Evolutionary conservation across 2,888 invertebrate species (phyloP).

Genomic region (Ophraella communa): DNA sequence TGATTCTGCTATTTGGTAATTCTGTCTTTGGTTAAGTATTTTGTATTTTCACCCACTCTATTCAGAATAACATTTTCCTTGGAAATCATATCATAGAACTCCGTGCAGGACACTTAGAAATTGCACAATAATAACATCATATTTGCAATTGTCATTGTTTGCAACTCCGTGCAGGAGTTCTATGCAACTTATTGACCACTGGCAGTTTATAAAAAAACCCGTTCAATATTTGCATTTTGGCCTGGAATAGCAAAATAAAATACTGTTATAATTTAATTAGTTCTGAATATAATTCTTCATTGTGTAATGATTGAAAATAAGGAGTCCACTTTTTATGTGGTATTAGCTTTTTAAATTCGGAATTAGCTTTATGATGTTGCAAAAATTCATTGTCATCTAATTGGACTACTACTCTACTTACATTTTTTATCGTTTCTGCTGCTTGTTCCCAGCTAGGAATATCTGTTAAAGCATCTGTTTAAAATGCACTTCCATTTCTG

Average conservation of each 20-base stretch:
- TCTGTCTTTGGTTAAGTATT: no score
- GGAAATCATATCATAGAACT: no score
- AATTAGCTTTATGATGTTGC: not conserved
- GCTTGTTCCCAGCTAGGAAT: not conserved
- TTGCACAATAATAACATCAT: no score
- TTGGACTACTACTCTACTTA: not conserved
- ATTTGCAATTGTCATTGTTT: no score
- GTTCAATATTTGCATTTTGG: not conserved
- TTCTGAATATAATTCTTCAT: not conserved
- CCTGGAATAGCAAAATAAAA: conserved; percentile 1
- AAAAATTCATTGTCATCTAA: conserved; percentile 1
- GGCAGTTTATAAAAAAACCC: not conserved
- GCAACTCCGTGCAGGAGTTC: no score
- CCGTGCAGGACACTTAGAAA: no score
- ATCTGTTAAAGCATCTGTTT: not conserved
- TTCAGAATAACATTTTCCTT: no score
- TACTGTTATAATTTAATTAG: not conserved
- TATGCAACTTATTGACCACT: conserved; percentile 1
- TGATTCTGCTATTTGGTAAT: no score
- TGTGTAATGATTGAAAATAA: not conserved
- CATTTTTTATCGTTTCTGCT: not conserved
- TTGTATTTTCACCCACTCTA: no score
- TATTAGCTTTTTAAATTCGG: conserved; percentile 1
- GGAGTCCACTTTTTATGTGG: not conserved
- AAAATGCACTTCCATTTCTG: not conserved